phyloP scores from a whole-genome alignment of 1,140 invertebrate species.

The Lasaia peninsularis region DNA sequence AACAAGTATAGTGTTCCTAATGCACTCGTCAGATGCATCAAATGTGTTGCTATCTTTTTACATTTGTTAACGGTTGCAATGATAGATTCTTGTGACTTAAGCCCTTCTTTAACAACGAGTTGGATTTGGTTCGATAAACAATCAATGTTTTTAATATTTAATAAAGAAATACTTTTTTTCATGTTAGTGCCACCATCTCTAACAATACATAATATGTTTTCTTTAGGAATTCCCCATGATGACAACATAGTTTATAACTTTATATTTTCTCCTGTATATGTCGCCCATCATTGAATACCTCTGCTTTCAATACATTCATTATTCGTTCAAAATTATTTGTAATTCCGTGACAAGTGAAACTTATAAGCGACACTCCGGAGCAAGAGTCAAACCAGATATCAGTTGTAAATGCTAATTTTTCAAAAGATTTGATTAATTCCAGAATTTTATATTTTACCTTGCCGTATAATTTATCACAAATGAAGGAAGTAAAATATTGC shows the following conservation, averaged over 20 bases:
- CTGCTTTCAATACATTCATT: constrained; percentile 29
- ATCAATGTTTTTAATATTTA: constrained; percentile 24
- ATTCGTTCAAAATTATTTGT: constrained; percentile 28
- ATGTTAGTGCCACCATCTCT: constrained; percentile 35
- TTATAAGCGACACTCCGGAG: constrained; percentile 30
- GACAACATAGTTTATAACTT: constrained; percentile 34
- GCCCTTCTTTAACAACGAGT: constrained; percentile 25
- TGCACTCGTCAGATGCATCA: constrained; percentile 26
- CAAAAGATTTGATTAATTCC: constrained; percentile 18
- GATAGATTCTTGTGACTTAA: constrained; percentile 30
- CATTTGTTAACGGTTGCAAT: no score
- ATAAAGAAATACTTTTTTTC: constrained; percentile 32
- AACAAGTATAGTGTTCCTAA: constrained; percentile 27
- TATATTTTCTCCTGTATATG: constrained; percentile 32
- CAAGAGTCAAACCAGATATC: constrained; percentile 35
- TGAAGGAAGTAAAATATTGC: constrained; percentile 32
- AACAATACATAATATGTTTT: constrained; percentile 36
- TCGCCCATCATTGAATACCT: constrained; percentile 30
- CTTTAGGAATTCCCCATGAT: constrained; percentile 35
- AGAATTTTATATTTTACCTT: constrained; percentile 21
- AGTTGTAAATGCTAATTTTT: constrained; percentile 34
- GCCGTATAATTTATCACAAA: constrained; percentile 34
- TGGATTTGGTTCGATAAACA: constrained; percentile 25
- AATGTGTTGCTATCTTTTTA: no score
- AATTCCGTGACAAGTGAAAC: constrained; percentile 36